A percentile compares a stretch with the other conserved stretches of the same genome.
phyloP scores from a whole-genome alignment of 2,113 vertebrate genomes.

The Psittacula cyanocephala region DNA sequence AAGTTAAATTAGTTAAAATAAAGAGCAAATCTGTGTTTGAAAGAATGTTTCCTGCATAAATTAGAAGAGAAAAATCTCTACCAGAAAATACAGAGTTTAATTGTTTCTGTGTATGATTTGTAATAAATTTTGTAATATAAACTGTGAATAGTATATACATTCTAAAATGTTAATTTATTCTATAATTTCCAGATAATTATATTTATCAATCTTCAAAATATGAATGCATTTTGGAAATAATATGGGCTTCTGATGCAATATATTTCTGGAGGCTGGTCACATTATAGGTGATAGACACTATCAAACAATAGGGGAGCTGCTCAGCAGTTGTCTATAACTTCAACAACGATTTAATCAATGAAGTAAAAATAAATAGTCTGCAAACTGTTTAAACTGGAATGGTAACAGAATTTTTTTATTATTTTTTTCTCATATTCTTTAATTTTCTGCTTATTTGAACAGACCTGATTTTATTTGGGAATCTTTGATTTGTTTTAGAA shows the following conservation, averaged over 20 bases:
- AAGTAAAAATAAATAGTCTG: neutral
- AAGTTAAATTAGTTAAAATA: neutral
- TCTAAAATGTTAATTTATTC: neutral
- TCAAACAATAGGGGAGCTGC: neutral
- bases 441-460: neutral
- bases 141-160: neutral
- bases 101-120: neutral
- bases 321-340: neutral
- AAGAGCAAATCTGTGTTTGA: neutral
- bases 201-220: neutral
- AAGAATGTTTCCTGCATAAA: neutral
- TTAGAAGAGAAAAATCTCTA: neutral
- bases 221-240: neutral
- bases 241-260: neutral
- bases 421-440: neutral
- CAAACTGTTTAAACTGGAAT: neutral
- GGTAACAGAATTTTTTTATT: neutral
- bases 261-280: neutral
- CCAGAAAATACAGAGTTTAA: neutral
- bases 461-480: neutral
- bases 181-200: neutral
- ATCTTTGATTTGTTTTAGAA: neutral
- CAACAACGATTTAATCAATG: neutral
- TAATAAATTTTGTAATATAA: neutral
- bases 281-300: neutral